Base-by-base conservation (phyloP, 2,113 vertebrate species). In the Melanotaenia duboulayi region DNA sequence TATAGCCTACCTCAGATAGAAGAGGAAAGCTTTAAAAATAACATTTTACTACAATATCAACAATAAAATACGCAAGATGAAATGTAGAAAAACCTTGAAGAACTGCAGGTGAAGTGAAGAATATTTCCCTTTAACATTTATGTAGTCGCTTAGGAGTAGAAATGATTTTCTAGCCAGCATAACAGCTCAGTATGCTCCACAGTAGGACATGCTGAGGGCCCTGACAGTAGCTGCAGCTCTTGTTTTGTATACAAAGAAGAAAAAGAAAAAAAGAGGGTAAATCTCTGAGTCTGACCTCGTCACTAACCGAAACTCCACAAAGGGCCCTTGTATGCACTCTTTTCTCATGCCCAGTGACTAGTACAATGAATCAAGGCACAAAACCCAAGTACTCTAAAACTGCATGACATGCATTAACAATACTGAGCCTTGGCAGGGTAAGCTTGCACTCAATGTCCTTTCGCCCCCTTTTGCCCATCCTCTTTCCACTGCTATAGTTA, bases 331-430 rank as follows among this genome's bases (percentile, higher is more conserved):
- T 83, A 70, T 78, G 66, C 68, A 40, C 69, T 63, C 71, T 62
- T 86, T 85, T 83, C 81, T 83, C 74, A 81, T 68, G 82, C 83
- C 85, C 52, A 58, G 71, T 37, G 40, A 60, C 24, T 63, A 59
- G 75, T 70, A 82, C 74, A 89, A 84, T 87, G 86, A 90, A 89
- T 83, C 80, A 81, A 76, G 85, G 70, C 78, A 90, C 84, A 89
- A 82, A 89, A 83, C 76, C 70, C 24, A 56, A 82, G 86, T 77
- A 67, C 87, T 84, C 71, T 84, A 75, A 64, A 87, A 87, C 76
- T 75, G 89, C 82, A 80, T 82, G 86, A 85, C 87, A 80, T 86
- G 89, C 86, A 90, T 80, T 78, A 80, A 82, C 87, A 89, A 89
- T 83, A 82, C 84, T 65, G 63, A 67, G 80, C 55, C 70, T 86